Evolutionary conservation across 2,113 vertebrate genomes (phyloP).

Genomic region (Dendropsophus ebraccatus): DNA sequence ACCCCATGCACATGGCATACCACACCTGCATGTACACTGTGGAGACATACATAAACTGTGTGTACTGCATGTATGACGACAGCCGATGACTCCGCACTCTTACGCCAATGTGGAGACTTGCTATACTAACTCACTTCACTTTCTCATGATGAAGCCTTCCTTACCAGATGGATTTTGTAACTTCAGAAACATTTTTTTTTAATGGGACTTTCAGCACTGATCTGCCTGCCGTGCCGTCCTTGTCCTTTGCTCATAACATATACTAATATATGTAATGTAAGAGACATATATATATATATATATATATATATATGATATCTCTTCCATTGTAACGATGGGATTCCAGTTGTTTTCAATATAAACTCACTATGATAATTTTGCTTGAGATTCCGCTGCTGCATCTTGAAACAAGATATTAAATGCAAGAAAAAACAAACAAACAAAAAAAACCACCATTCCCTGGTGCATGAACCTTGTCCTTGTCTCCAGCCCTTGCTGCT

Average conservation of each 20-base stretch:
- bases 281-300: slow-evolving; percentile 51
- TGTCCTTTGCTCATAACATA: slow-evolving; percentile 60
- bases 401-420: slow-evolving; percentile 53
- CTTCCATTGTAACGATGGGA: slow-evolving; percentile 51
- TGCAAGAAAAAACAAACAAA: slow-evolving; percentile 52
- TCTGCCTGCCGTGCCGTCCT: slow-evolving; percentile 71
- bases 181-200: slow-evolving; percentile 61
- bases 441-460: slow-evolving; percentile 3
- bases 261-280: slow-evolving; percentile 47
- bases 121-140: slow-evolving; percentile 49
- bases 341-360: slow-evolving; percentile 47
- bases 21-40: slow-evolving; percentile 59
- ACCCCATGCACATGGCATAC: slow-evolving; percentile 45
- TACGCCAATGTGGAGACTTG: slow-evolving; percentile 45
- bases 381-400: slow-evolving; percentile 49
- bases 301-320: too few relatives aligned
- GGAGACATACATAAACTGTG: slow-evolving; percentile 56
- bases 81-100: slow-evolving; percentile 35
- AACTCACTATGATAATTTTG: slow-evolving; percentile 46
- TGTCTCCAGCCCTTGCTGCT: slow-evolving; percentile 51
- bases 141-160: slow-evolving; percentile 50
- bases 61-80: slow-evolving; percentile 58
- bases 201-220: slow-evolving; percentile 62
- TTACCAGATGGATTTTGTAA: slow-evolving; percentile 65
- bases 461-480: slow-evolving; percentile 49